phyloP scores from a whole-genome alignment of 2,113 vertebrate genomes.

The Psilopsiagon aurifrons region DNA sequence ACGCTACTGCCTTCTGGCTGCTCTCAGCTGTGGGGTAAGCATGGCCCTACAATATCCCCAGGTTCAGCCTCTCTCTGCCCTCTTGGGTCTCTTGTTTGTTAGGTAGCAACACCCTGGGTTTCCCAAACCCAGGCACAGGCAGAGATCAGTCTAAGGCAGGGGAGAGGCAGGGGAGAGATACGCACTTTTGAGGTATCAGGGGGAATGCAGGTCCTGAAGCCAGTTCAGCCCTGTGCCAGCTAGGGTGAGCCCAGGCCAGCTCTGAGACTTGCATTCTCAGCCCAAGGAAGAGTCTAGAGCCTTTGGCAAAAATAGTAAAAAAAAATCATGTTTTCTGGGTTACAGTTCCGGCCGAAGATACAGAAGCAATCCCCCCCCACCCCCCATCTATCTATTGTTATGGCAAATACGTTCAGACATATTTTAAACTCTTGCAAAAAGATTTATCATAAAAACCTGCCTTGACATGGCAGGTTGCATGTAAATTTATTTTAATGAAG shows the following conservation, averaged over 20 bases:
- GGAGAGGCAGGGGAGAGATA: neutral
- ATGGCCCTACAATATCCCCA: fast-evolving
- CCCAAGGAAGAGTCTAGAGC: neutral
- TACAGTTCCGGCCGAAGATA: neutral
- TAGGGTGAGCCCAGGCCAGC: neutral
- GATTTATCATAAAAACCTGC: neutral
- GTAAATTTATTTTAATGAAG: neutral
- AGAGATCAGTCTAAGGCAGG: neutral
- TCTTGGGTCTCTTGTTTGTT: neutral
- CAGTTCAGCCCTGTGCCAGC: fast-evolving
- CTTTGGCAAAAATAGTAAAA: neutral
- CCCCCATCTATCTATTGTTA: neutral
- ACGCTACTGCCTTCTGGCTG: neutral
- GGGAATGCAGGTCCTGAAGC: neutral
- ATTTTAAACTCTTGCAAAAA: neutral
- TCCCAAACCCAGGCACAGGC: neutral
- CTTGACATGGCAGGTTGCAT: neutral
- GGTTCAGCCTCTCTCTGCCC: neutral
- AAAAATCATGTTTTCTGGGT: neutral
- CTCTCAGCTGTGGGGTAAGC: neutral
- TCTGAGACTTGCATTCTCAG: neutral
- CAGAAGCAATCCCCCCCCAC: neutral
- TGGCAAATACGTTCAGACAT: neutral
- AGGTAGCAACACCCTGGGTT: fast-evolving
- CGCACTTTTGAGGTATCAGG: neutral